Conservation (phyloP, 2,888 invertebrate species). For the Zootermopsis nevadensis region DNA sequence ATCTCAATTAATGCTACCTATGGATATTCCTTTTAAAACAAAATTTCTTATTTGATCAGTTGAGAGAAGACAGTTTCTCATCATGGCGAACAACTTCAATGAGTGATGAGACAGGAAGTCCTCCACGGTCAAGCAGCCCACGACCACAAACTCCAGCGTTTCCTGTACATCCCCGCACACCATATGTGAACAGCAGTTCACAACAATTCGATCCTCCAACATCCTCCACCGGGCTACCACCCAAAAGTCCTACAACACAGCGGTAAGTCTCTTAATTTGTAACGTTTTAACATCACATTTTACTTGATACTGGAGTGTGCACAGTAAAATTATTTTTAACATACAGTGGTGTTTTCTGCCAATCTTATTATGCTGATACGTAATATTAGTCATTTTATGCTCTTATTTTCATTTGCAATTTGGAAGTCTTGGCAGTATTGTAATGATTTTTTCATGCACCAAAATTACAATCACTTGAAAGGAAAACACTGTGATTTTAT, state of each 20-base stretch:
- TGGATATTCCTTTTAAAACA: conserved; percentile 48
- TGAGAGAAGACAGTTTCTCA: conserved; percentile 74
- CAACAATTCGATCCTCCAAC: conserved; percentile 61
- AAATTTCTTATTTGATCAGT: conserved; percentile 59
- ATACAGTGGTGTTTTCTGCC: too few species aligned
- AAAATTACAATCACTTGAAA: too few species aligned
- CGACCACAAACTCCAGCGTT: conserved; percentile 93
- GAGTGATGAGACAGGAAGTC: conserved; percentile 66
- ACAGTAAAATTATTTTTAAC: too few species aligned
- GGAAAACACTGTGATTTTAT: too few species aligned
- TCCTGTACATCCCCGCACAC: conserved; percentile 91
- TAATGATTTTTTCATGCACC: too few species aligned
- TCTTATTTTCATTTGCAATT: too few species aligned
- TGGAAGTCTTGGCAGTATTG: too few species aligned
- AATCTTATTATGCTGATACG: too few species aligned
- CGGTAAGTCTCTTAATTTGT: conserved; percentile 64
- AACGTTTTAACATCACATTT: too few species aligned
- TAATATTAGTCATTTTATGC: too few species aligned
- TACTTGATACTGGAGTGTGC: too few species aligned
- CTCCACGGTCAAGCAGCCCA: conserved; percentile 67
- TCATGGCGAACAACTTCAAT: conserved; percentile 74
- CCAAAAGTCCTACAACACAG: conserved; percentile 82
- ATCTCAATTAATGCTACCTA: too few species aligned
- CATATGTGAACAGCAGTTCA: conserved; percentile 82
- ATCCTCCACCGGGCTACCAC: conserved; percentile 75